A percentile compares a stretch with the other conserved stretches of the same genome.
These are phyloP conservation scores for Chrysina gloriosa DNA, from an alignment of 2,888 invertebrate species.

Conservation along the genomic window DNA sequence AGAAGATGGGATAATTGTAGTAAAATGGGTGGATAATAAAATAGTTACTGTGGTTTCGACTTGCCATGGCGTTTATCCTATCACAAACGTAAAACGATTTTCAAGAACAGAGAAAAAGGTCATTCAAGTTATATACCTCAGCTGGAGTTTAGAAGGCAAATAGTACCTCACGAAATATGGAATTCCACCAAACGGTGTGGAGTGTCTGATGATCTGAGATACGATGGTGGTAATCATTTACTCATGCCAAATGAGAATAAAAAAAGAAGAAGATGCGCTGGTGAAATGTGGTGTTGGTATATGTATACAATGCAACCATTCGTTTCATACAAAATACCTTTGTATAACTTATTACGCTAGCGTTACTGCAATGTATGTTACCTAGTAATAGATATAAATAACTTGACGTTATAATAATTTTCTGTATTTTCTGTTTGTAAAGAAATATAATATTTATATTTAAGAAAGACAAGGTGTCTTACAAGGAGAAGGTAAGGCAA, in stretches of 20 bases:
- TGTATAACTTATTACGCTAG: no score
- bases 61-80: slow-evolving; percentile 42
- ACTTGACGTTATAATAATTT: no score
- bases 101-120: slow-evolving; percentile 44
- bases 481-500: no score
- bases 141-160: neutral
- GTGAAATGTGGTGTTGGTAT: no score
- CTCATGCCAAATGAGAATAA: neutral
- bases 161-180: neutral
- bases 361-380: no score
- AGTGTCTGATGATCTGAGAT: neutral
- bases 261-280: neutral
- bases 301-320: no score
- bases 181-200: no score
- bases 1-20: neutral
- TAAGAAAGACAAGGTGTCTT: no score
- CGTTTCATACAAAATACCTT: no score
- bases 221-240: neutral
- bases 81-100: slow-evolving; percentile 41
- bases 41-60: slow-evolving; percentile 32
- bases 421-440: no score
- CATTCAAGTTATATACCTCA: slow-evolving; percentile 40
- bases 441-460: no score
- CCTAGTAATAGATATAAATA: no score
- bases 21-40: neutral